A percentile compares a stretch with the other conserved stretches of the same genome.
phyloP scores from a whole-genome alignment of 2,113 vertebrate species.

The Todiramphus saurophagus region DNA sequence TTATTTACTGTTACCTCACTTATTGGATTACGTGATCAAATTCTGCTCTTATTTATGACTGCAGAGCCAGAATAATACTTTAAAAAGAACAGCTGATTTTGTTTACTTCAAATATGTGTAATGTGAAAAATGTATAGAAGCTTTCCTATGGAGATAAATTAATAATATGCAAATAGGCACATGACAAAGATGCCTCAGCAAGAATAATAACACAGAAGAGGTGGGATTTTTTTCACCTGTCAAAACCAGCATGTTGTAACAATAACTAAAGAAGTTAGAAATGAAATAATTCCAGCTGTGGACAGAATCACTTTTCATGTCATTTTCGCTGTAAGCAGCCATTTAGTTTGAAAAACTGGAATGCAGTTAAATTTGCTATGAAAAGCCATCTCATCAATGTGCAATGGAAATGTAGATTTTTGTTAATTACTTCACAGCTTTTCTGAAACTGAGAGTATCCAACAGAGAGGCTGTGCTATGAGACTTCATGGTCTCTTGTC shows the following conservation, averaged over 20 bases:
- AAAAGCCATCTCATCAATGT: not conserved
- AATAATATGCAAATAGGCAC: not conserved
- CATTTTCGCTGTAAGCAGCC: not conserved
- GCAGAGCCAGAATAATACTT: not conserved
- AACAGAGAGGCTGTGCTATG: not conserved
- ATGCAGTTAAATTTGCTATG: not conserved
- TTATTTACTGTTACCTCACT: not conserved
- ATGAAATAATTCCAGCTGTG: not conserved
- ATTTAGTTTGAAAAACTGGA: not conserved
- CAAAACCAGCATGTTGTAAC: not conserved
- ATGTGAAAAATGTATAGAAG: not conserved
- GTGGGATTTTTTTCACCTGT: accelerated
- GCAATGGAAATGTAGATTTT: not conserved
- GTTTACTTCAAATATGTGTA: not conserved
- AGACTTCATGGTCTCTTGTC: not conserved
- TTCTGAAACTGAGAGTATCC: not conserved
- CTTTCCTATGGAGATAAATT: not conserved
- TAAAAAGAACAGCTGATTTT: not conserved
- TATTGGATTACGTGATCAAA: not conserved
- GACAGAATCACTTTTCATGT: not conserved
- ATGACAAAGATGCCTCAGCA: not conserved
- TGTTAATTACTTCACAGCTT: not conserved
- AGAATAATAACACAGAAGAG: not conserved
- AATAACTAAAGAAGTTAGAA: not conserved
- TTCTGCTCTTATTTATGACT: not conserved